Base-by-base conservation (phyloP, 2,888 invertebrate species). In the Lordiphosa fenestrarum region DNA sequence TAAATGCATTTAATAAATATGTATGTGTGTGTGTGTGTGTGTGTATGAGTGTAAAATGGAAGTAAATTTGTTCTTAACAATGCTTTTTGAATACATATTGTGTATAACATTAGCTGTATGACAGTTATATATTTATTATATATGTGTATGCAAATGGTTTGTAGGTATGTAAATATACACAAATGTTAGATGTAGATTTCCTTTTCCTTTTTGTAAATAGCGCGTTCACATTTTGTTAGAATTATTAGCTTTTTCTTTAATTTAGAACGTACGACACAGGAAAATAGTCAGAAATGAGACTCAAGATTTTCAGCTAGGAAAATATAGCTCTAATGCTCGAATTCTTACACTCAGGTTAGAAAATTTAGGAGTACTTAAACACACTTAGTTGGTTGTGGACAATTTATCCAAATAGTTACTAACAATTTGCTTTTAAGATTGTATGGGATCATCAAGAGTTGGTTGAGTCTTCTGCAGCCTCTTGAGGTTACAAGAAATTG, bases 51-150 rank as follows among this genome's bases (percentile, higher is more conserved):
- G 76, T 69, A 73, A 84, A 84, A 74, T 78, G 84, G 84, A 78
- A 78, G 82, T 82, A 74, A 84, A 71, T 84, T 84, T 82, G 83
- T 84, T 74, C 84, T 82, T 84, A 84, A 78, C 84, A 78, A 84
- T 82, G 69, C 59, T 71, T 55, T 54, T 58, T 53, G 59, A 61
- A 73, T 84, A 76, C 55, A 60, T 71, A 63, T 67, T 52, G 46
- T 57, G 33, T 64, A 58, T 64, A 63, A 53, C 46, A 66, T 52
- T 67, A 67, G 42, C 47, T 62, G 68, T 67, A 66, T 66, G 64
- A 65, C 66, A 65, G 64, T 65, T 64, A 54, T 57, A 59, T 58
- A 19, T 44, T 3, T 47, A 25, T 49, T 48, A 38, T 49, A 37
- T 51, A 36, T 49, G 30, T 42, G 42, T 54, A 48, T 66, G 53